Evolutionary conservation across 2,888 invertebrate species (phyloP), one percentile per base, ranked within the genome.

Genomic region (Parascotia fuliginaria): DNA sequence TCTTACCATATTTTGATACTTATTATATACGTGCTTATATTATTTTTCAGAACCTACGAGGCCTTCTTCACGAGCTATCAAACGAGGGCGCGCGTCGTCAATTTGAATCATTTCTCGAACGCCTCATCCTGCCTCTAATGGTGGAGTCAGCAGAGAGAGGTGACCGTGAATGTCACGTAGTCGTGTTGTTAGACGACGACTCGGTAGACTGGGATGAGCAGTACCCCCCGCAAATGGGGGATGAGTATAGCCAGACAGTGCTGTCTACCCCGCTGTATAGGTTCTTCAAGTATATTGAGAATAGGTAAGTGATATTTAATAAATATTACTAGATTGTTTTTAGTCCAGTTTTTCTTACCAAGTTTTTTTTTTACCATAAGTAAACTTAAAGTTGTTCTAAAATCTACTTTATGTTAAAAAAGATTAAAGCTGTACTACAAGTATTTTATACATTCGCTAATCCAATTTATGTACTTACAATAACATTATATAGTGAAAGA

Each of bases 271-370:
- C 97, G 32, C 96, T 99, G 94, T 98, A 99, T 84, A 94, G 99
- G 64, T 99, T 99, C 93, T 99, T 99, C 93, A 99, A 99, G 83
- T 99, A 99, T 87, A 99, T 99, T 58, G 99, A 99, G 87, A 99
- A 99, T 82, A 82, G 91, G 89, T 86, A 9, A 69, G 80, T 46
- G 7, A 6, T 24, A 19, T 19, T 19, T 19, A 3, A 19, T 19
- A 19, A 5, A 5, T 19, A 19, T 5, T 19, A 19, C 5, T 5
- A 19, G 19, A 19, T n/a, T n/a, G n/a, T n/a, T n/a, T n/a, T n/a
- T n/a, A n/a, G n/a, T n/a, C n/a, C 19, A 19, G 19, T 19, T 19
- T 19, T 19, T 5, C n/a, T n/a, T n/a, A n/a, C n/a, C n/a, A n/a
- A n/a, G n/a, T n/a, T n/a, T n/a, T n/a, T n/a, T n/a, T n/a, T n/a